These are phyloP conservation scores for Grammomys surdaster DNA, from an alignment of 2,113 vertebrate species.

Conservation along the genomic window DNA sequence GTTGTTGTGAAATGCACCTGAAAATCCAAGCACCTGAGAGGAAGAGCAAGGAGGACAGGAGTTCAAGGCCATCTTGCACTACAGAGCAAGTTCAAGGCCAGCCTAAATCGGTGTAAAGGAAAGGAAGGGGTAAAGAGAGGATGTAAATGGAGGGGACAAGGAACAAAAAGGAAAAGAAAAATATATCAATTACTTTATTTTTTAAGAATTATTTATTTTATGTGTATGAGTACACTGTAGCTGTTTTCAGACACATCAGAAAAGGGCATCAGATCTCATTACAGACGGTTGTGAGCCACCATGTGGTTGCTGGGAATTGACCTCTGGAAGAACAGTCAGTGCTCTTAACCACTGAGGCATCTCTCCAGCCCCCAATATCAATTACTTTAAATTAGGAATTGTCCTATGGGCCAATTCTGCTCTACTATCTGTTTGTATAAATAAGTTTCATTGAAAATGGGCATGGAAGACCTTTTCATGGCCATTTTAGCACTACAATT, in stretches of 20 bases:
- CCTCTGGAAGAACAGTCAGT: too few species aligned
- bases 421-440: constrained; percentile 32
- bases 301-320: too few species aligned
- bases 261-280: too few species aligned
- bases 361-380: background rate
- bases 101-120: background rate
- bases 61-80: background rate
- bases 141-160: background rate
- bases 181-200: background rate
- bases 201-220: too few species aligned
- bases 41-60: background rate
- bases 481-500: constrained; percentile 1
- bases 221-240: too few species aligned
- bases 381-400: constrained; percentile 37
- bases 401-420: background rate
- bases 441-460: constrained; percentile 60
- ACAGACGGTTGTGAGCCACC: too few species aligned
- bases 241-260: too few species aligned
- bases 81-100: background rate
- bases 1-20: background rate
- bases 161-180: background rate
- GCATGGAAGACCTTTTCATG: constrained; percentile 34
- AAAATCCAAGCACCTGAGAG: background rate
- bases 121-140: background rate
- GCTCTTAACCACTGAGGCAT: too few species aligned